Evolutionary conservation across 2,797 vertebrate genomes (phyloP), one percentile per base, ranked within the genome.

Genomic region (Yasuhikotakia modesta): DNA sequence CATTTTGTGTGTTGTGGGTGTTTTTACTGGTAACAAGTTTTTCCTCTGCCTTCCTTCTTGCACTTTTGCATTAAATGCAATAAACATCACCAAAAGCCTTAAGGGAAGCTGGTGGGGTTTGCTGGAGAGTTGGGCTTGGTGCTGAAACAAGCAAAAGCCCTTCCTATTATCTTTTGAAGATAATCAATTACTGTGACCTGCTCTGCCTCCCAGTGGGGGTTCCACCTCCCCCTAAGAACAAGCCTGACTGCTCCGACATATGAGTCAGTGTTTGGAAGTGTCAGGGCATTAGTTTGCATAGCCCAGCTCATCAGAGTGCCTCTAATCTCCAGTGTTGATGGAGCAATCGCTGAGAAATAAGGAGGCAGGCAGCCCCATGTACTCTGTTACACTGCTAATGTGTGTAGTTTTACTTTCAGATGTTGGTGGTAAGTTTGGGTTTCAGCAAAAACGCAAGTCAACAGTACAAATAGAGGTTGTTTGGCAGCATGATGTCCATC

Each of bases 201-300:
- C 58, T 79, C 66, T 46, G 21, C 73, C 27, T 68, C 48, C 61
- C 70, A 75, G 30, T 52, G 43, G 50, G 55, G 50, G 50, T 64
- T 69, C 46, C 60, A 74, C 45, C 30, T 45, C 43, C 55, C 69
- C 63, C 48, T 0, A 12, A 73, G 70, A 39, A 35, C 5, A 0
- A 12, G 39, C 7, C 70, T 10, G 52, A 14, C 77, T n/a, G 35
- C 67, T 76, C 69, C 80, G 21, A 11, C 64, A 12, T 69, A 73
- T 58, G 66, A 75, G 57, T 69, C 74, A 55, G 69, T 80, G 69
- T 77, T 68, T 21, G 39, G 60, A 81, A 81, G 60, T 81, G 63
- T 52, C 69, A 58, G 39, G 21, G 73, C 50, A 50, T 71, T 76
- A 60, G 73, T 81, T 76, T 66, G 58, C 73, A 58, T 71, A 72